These are phyloP conservation scores for Onychomys torridus DNA, from an alignment of 2,797 vertebrate species.

Conservation along the genomic window DNA sequence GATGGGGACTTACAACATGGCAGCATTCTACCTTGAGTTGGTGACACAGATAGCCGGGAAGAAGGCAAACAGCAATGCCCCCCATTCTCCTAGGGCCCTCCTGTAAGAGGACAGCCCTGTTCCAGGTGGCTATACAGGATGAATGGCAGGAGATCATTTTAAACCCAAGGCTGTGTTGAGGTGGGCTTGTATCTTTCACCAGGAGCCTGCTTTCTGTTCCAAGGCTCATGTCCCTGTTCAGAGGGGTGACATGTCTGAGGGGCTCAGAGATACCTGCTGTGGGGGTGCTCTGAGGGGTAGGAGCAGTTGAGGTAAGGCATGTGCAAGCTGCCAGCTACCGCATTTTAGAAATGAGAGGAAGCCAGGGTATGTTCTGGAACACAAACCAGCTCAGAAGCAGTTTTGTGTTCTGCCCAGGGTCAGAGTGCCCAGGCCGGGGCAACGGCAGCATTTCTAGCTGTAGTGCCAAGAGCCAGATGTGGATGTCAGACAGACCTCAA, in stretches of 20 bases:
- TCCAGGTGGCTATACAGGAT: too few relatives aligned
- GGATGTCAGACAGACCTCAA: not conserved
- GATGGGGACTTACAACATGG: accelerated
- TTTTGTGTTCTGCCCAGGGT: not conserved
- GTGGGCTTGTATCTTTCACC: accelerated
- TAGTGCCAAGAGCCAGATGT: not conserved
- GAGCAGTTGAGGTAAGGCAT: not conserved
- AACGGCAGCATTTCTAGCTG: accelerated
- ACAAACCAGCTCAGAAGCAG: not conserved
- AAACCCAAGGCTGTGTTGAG: not conserved
- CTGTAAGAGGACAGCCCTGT: not conserved
- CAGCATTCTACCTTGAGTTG: accelerated
- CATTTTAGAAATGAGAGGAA: not conserved
- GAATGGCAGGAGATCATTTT: not conserved
- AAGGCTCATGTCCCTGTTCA: not conserved
- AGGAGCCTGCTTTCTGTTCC: accelerated
- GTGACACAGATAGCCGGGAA: not conserved
- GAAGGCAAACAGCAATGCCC: not conserved
- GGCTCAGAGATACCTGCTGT: not conserved
- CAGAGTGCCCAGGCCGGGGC: not conserved
- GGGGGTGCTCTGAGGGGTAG: not conserved
- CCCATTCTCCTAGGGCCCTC: not conserved
- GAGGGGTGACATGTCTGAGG: not conserved
- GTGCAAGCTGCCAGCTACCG: accelerated
- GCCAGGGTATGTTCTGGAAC: not conserved